Evolutionary conservation across 2,888 invertebrate genomes (phyloP).

Genomic region (Nasonovia ribisnigri): DNA sequence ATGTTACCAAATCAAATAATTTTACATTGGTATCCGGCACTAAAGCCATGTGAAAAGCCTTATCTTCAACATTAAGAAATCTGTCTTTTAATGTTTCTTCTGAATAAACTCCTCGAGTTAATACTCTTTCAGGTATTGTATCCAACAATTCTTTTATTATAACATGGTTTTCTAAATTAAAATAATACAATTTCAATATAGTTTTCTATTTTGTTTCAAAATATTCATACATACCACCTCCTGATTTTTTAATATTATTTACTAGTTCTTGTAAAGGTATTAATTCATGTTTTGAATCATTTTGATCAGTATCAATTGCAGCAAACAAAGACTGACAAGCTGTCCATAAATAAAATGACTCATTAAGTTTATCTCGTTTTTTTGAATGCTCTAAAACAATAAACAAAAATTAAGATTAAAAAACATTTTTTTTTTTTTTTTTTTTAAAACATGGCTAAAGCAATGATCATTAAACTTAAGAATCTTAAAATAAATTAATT

Average conservation of each 20-base stretch:
- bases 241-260: slow-evolving; percentile 80
- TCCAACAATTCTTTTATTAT: slow-evolving; percentile 83
- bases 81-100: slow-evolving; percentile 88
- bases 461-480: neutral
- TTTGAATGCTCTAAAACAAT: slow-evolving; percentile 48
- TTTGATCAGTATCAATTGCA: slow-evolving; percentile 51
- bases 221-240: slow-evolving; percentile 76
- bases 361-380: slow-evolving; percentile 61
- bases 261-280: slow-evolving; percentile 79
- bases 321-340: slow-evolving; percentile 82
- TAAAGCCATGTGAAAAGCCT: slow-evolving; percentile 86
- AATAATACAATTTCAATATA: slow-evolving; percentile 28
- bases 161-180: slow-evolving; percentile 79
- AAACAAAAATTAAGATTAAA: neutral
- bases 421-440: too few relatives aligned
- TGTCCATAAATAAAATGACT: slow-evolving; percentile 79
- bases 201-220: neutral
- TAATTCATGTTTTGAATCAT: slow-evolving; percentile 73
- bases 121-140: slow-evolving; percentile 83
- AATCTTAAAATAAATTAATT: neutral
- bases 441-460: neutral
- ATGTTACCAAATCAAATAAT: slow-evolving; percentile 84
- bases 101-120: slow-evolving; percentile 86
- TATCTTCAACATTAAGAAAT: slow-evolving; percentile 84
- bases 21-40: slow-evolving; percentile 91